Evolutionary conservation across 2,888 invertebrate species (phyloP), one percentile per base, ranked within the genome.

Genomic region (Pharmacophagus antenor): DNA sequence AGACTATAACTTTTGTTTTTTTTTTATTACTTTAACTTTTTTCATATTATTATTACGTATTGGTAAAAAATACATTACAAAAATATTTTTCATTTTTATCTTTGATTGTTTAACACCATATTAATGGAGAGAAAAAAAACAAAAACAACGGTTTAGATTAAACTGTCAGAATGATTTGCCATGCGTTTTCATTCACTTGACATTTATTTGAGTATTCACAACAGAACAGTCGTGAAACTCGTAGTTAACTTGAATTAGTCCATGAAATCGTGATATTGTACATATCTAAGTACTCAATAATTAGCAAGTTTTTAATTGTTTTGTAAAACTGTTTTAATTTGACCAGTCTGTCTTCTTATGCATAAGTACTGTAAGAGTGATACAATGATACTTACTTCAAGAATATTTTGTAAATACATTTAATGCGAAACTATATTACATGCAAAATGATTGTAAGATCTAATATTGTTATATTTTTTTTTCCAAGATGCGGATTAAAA

Each of bases 401-500:
- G 74, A 77, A 66, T 73, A 79, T 74, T 86, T 86, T 84, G 87
- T 88, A 88, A 88, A 80, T 87, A 85, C 55, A 56, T 62, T 57
- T 63, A 52, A 62, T 56, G 55, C 58, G 54, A 51, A 56, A 68
- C 70, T 65, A 63, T 63, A 61, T 72, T 74, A 71, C 66, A 65
- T 76, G 37, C 18, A 15, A 31, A 15, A 27, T 22, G 37, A 23
- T 18, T 17, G 18, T 41, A 51, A 17, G 6, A n/a, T 10, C 46
- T 60, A 51, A 50, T 5, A 18, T 7, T n/a, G 5, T 17, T 52
- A 25, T 48, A 48, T 56, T 49, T 44, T 48, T 44, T 27, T 10
- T 65, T 88, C 87, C 67, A 84, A 90, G 89, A 90, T 89, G 88
- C 85, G 76, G 77, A 70, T 83, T 82, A 86, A 79, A 67, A 73